A percentile compares a stretch with the other conserved stretches of the same genome.
phyloP scores from a whole-genome alignment of 2,113 vertebrate genomes.

The Lutjanus erythropterus region DNA sequence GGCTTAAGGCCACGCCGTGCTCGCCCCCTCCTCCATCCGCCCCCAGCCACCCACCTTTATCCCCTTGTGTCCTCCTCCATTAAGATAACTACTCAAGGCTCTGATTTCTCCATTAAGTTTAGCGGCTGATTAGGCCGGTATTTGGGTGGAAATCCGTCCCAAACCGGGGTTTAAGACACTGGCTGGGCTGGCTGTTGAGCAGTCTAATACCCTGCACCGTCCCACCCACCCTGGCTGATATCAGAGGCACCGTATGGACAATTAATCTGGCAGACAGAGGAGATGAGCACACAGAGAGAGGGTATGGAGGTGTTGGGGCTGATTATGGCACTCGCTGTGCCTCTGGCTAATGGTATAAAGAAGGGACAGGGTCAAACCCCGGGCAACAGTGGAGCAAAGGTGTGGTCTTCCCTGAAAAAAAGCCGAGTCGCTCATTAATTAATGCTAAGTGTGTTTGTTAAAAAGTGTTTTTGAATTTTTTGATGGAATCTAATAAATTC shows the following conservation, averaged over 20 bases:
- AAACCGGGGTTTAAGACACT: slow-evolving; percentile 71
- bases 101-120: slow-evolving; percentile 76
- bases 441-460: slow-evolving; percentile 11
- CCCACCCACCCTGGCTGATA: slow-evolving; percentile 59
- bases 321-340: slow-evolving; percentile 72
- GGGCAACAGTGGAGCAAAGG: slow-evolving; percentile 34
- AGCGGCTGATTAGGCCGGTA: slow-evolving; percentile 69
- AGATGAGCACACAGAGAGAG: slow-evolving; percentile 61
- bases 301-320: slow-evolving; percentile 66
- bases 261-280: slow-evolving; percentile 75
- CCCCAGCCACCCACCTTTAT: slow-evolving; percentile 60
- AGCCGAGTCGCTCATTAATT: slow-evolving; percentile 25
- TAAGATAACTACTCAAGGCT: slow-evolving; percentile 80
- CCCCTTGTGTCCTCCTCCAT: slow-evolving; percentile 77
- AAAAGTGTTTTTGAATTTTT: background rate
- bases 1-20: slow-evolving; percentile 52
- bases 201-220: slow-evolving; percentile 56
- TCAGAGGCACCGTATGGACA: slow-evolving; percentile 72
- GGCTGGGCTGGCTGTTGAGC: slow-evolving; percentile 46
- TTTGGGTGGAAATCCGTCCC: slow-evolving; percentile 71
- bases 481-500: background rate
- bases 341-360: slow-evolving; percentile 68
- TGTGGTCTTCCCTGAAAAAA: slow-evolving; percentile 34
- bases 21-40: slow-evolving; percentile 30
- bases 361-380: slow-evolving; percentile 48